These are phyloP conservation scores for Paraplagusia blochii DNA, from an alignment of 2,113 vertebrate species.

Conservation along the genomic window DNA sequence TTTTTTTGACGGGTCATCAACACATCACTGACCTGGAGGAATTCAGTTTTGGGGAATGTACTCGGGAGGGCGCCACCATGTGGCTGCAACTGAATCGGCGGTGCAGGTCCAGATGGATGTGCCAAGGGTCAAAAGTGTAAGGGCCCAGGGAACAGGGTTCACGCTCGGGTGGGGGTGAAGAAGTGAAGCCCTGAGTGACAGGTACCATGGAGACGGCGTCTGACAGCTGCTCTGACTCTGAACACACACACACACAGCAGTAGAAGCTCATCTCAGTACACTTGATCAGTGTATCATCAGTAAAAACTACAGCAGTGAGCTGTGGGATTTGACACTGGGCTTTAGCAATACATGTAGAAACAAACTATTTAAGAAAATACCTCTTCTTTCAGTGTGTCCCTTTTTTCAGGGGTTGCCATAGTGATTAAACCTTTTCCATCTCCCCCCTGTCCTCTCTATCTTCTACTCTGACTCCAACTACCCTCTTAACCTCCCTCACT, in stretches of 20 bases:
- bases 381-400: no score
- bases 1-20: not conserved
- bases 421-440: no score
- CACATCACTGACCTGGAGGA: slow-evolving; percentile 11
- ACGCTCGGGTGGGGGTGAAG: rapidly evolving
- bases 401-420: no score
- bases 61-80: not conserved
- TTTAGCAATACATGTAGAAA: no score
- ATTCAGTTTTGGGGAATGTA: not conserved
- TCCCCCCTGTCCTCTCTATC: no score
- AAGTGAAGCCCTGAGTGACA: slow-evolving; percentile 23
- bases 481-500: no score
- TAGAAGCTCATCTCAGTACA: not conserved
- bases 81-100: slow-evolving; percentile 24
- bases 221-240: slow-evolving; percentile 11
- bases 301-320: not conserved
- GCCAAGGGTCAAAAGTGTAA: slow-evolving; percentile 61
- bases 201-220: slow-evolving; percentile 25
- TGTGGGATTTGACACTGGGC: no score
- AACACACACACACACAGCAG: no score
- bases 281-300: not conserved
- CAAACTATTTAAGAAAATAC: no score
- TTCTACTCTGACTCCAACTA: no score
- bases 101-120: slow-evolving; percentile 74
- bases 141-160: not conserved